These are phyloP conservation scores for Tachycineta bicolor DNA, from an alignment of 2,113 vertebrate species.

Conservation along the genomic window DNA sequence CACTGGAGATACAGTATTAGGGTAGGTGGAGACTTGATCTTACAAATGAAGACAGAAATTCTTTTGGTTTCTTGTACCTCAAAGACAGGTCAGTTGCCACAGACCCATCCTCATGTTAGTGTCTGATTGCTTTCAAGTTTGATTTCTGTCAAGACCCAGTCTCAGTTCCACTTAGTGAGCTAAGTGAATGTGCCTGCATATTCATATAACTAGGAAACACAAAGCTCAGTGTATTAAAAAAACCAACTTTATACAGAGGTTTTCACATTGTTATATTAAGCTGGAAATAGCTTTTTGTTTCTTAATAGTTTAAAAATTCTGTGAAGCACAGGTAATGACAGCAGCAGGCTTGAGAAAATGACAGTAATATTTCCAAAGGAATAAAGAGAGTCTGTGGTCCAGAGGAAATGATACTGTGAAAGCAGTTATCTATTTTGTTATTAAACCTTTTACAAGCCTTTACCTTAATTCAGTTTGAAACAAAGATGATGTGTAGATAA, in stretches of 20 bases:
- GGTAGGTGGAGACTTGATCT: not conserved
- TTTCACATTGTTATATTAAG: not conserved
- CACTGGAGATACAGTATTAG: not conserved
- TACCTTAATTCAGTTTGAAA: not conserved
- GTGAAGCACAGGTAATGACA: not conserved
- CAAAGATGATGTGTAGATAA: not conserved
- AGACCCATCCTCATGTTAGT: not conserved
- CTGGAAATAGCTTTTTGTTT: not conserved
- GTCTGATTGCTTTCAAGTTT: not conserved
- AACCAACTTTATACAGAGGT: not conserved
- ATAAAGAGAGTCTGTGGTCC: not conserved
- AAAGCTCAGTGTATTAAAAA: not conserved
- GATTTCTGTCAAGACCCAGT: not conserved
- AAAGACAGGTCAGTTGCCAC: not conserved
- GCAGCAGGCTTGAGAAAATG: not conserved
- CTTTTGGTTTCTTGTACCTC: not conserved
- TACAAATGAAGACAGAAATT: not conserved
- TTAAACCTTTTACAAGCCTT: not conserved
- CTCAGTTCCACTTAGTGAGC: not conserved
- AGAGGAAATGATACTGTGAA: not conserved
- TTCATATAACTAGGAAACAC: not conserved
- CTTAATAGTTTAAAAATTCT: constrained; percentile 18
- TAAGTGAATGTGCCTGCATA: not conserved
- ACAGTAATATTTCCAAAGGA: not conserved
- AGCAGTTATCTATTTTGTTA: not conserved